These are phyloP conservation scores for Eristalinus aeneus DNA, from an alignment of 2,888 invertebrate species.

Conservation along the genomic window DNA sequence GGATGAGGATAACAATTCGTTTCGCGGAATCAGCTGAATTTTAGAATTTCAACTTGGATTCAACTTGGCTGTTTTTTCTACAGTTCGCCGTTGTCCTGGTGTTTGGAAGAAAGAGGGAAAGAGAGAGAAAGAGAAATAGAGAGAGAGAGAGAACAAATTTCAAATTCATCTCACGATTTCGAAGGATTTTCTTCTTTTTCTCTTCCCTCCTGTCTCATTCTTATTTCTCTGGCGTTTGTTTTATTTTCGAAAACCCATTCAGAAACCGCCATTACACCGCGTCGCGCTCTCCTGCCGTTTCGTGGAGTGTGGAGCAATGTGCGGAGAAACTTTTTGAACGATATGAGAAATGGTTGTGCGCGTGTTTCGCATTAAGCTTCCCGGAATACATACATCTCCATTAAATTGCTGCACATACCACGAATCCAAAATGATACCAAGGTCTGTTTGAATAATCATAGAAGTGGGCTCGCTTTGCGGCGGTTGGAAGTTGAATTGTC, in stretches of 20 bases:
- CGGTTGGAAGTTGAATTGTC: not conserved
- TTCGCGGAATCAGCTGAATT: not conserved
- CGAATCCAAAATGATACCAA: slow-evolving; percentile 1
- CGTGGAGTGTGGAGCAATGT: not conserved
- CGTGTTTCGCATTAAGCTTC: slow-evolving; percentile 33
- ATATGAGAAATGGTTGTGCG: slow-evolving; percentile 21
- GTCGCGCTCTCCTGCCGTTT: not conserved
- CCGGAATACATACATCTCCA: slow-evolving; percentile 1
- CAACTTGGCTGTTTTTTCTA: not conserved
- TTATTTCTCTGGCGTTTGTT: not conserved
- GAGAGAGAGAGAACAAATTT: slow-evolving; percentile 2
- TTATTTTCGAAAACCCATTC: slow-evolving; percentile 2
- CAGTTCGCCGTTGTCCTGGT: not conserved
- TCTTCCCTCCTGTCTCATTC: not conserved
- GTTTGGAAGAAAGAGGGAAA: not conserved
- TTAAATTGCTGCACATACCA: slow-evolving; percentile 8
- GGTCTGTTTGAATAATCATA: slow-evolving; percentile 31
- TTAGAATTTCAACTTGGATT: not conserved
- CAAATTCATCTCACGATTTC: slow-evolving; percentile 44
- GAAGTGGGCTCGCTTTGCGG: not conserved
- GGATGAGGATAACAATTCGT: not conserved
- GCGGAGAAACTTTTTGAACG: not conserved
- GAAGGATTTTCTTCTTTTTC: not conserved
- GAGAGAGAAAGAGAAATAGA: not conserved
- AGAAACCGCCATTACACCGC: not conserved